Base-by-base conservation (phyloP, 2,113 vertebrate species). In the Atractosteus spatula region DNA sequence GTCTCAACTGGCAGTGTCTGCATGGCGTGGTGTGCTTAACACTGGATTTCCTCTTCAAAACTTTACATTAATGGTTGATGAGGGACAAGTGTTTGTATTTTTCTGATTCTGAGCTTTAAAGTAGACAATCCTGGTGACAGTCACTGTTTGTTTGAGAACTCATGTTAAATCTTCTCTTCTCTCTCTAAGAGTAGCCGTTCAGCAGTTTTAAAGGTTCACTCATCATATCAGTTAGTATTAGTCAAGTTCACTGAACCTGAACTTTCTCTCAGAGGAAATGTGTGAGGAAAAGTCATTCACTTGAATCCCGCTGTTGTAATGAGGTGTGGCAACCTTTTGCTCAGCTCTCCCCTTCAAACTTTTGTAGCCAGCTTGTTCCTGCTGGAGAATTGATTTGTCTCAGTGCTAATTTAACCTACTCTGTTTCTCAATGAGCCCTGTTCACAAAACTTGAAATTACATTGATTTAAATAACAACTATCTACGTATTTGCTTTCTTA, bases 21-120 rank as follows among this genome's bases (percentile, higher is more conserved):
- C 77, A 83, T 81, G 64, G 5, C 70, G 77, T 79, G 78, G 80
- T 73, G 82, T 81, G 77, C 80, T 82, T 81, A 81, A 76, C 78
- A 81, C 75, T 78, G 78, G 47, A 51, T 82, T 82, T 79, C 76
- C 77, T 77, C 82, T 86, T 83, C 77, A 81, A 80, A 71, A 78
- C 81, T 83, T 84, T 62, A 65, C 76, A 78, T 73, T 74, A 45
- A 42, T 79, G 82, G 80, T 76, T 77, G 72, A 83, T 82, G 70
- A 71, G 0, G 66, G 72, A 77, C 80, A 74, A 76, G 80, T 83
- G 47, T 17, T 29, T 29, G 16, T 68, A 10, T 54, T 17, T 3
- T 68, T 68, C 47, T 68, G 8, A 68, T 51, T 55, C 14, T 42
- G 47, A 51, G 47, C 10, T 1, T 51, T 51, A 51, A 51, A 51